These are phyloP conservation scores for Lacanobia oleracea DNA, from an alignment of 2,888 invertebrate species.

Conservation along the genomic window DNA sequence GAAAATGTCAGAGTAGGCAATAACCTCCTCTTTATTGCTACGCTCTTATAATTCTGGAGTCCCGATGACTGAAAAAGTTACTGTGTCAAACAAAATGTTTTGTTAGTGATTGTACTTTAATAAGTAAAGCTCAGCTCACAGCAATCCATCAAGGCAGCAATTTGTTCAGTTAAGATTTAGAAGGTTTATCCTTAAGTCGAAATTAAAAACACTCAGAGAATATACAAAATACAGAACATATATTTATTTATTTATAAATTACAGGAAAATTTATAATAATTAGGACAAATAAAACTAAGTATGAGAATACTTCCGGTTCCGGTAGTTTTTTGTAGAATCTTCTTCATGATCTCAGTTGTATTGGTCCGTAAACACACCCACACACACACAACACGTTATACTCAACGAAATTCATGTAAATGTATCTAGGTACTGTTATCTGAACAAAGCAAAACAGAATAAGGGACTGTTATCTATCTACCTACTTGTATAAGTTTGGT, in stretches of 20 bases:
- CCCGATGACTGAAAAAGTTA: slow-evolving; percentile 31
- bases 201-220: no score
- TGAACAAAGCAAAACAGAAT: slow-evolving; percentile 23
- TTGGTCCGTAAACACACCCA: background rate
- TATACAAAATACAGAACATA: no score
- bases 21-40: slow-evolving; percentile 60
- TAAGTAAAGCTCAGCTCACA: background rate
- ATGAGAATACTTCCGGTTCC: no score
- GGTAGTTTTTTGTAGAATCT: background rate
- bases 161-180: background rate
- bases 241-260: no score
- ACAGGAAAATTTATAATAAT: no score
- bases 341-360: background rate
- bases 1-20: slow-evolving; percentile 63
- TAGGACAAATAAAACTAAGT: no score
- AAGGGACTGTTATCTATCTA: slow-evolving; percentile 27
- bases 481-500: slow-evolving; percentile 41
- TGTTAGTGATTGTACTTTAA: slow-evolving; percentile 6
- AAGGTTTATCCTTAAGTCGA: no score
- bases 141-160: background rate
- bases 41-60: slow-evolving; percentile 39
- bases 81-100: slow-evolving; percentile 29
- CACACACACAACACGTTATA: background rate
- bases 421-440: background rate
- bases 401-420: background rate